A percentile compares a stretch with the other conserved stretches of the same genome.
Conservation (phyloP, 1,140 invertebrate species). For the Lepidostoma basale region DNA sequence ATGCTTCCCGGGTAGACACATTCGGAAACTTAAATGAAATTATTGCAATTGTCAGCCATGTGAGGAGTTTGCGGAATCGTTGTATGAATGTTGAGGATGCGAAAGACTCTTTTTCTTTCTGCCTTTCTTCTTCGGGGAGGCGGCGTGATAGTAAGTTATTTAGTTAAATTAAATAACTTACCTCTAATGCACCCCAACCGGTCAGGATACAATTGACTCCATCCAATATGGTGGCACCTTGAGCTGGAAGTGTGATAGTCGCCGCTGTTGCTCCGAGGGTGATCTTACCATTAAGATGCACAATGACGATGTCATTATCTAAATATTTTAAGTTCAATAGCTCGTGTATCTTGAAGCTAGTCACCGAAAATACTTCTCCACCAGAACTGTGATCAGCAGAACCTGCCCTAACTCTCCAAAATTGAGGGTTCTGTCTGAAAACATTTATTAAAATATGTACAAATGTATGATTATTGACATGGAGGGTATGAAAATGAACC, state of each 20-base stretch:
- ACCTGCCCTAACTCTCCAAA: conserved; percentile 34
- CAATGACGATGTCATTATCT: neutral
- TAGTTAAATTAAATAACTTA: too few species aligned
- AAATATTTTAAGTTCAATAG: conserved; percentile 7
- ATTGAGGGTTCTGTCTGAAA: neutral
- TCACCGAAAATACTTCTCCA: conserved; percentile 33
- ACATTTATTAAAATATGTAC: neutral
- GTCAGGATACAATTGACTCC: neutral
- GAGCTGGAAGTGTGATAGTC: neutral
- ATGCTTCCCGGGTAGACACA: too few species aligned
- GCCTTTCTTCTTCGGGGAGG: too few species aligned
- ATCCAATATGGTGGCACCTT: neutral
- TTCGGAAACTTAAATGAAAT: too few species aligned
- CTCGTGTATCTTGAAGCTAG: conserved; percentile 13
- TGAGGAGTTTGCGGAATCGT: too few species aligned
- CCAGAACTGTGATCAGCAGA: conserved; percentile 31
- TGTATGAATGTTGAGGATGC: too few species aligned
- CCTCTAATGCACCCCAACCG: neutral
- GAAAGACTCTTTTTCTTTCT: too few species aligned
- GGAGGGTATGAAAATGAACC: too few species aligned
- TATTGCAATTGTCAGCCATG: too few species aligned
- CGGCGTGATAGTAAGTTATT: too few species aligned
- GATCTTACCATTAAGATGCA: neutral
- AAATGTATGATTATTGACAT: too few species aligned
- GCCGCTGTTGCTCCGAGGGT: neutral